Base-by-base conservation (phyloP, 2,888 invertebrate genomes). In the Diadegma fenestrale region DNA sequence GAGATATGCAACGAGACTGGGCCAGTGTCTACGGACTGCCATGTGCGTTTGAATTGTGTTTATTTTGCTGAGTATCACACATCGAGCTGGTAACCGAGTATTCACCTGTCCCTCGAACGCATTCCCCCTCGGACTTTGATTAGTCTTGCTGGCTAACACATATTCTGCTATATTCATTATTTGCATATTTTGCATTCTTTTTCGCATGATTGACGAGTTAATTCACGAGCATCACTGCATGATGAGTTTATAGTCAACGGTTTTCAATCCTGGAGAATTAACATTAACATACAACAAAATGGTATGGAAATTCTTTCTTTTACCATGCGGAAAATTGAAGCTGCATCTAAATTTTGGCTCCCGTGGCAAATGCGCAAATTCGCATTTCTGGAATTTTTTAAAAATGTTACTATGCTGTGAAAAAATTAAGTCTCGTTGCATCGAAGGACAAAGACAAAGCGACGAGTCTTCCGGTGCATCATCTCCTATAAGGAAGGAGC, bases 11-110 rank as follows among this genome's bases (percentile, higher is more conserved):
- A 30, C 37, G 54, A 26, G 63, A 82, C 72, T 69, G 51, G 48
- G 22, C 69, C 33, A 33, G 26, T 58, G 82, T 71, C 51, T 66
- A 41, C 71, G 14, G 66, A 64, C 45, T 66, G 48, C 64, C 51
- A 76, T 66, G 37, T 73, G 77, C 48, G 45, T 82, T 22, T 45
- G 69, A 66, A 82, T 77, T 54, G 64, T 82, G 71, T 66, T 33
- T 72, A 66, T 37, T 72, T 54, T 41, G 51, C 72, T 64, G 8
- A 54, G 51, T 66, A 76, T 76, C 51, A 64, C 30, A 30, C 64
- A 76, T 51, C 48, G 63, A 76, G 64, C 45, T 22, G 30, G 43
- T 63, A 30, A 30, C 45, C 37, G 43, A 54, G 77, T 66, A 73
- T 73, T 66, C 64, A 66, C 73, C 73, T 73, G 79, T 73, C 80